phyloP scores from a whole-genome alignment of 2,888 invertebrate species.

The Malacosoma neustria region DNA sequence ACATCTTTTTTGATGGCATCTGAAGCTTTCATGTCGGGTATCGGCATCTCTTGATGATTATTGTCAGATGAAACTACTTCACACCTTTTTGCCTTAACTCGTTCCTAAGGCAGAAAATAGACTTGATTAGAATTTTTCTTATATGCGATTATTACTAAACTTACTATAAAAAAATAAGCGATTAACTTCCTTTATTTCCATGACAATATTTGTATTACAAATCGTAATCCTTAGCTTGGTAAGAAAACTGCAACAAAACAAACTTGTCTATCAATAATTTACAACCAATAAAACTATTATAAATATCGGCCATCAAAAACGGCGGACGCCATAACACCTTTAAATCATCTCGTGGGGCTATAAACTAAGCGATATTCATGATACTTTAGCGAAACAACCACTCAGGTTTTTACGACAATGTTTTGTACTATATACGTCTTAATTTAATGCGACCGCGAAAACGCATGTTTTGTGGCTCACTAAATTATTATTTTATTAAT shows the following conservation, averaged over 20 bases:
- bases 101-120: too few relatives aligned
- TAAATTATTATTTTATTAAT: slow-evolving; percentile 18
- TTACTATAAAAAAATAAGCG: too few relatives aligned
- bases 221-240: too few relatives aligned
- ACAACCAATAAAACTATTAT: not conserved
- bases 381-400: slow-evolving; percentile 34
- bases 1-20: too few relatives aligned
- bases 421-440: slow-evolving; percentile 12
- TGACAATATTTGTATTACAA: too few relatives aligned
- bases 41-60: too few relatives aligned
- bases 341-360: slow-evolving; percentile 25
- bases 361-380: slow-evolving; percentile 29
- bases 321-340: slow-evolving; percentile 16
- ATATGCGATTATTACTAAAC: too few relatives aligned
- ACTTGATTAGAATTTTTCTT: too few relatives aligned
- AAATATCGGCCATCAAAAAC: not conserved
- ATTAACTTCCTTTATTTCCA: too few relatives aligned
- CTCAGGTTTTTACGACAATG: slow-evolving; percentile 20
- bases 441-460: slow-evolving; percentile 18
- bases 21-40: too few relatives aligned
- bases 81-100: too few relatives aligned
- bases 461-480: slow-evolving; percentile 13
- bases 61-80: too few relatives aligned
- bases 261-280: not conserved
- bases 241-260: not conserved